Conservation (phyloP, 1,140 invertebrate genomes). For the Chymomyza costata region DNA sequence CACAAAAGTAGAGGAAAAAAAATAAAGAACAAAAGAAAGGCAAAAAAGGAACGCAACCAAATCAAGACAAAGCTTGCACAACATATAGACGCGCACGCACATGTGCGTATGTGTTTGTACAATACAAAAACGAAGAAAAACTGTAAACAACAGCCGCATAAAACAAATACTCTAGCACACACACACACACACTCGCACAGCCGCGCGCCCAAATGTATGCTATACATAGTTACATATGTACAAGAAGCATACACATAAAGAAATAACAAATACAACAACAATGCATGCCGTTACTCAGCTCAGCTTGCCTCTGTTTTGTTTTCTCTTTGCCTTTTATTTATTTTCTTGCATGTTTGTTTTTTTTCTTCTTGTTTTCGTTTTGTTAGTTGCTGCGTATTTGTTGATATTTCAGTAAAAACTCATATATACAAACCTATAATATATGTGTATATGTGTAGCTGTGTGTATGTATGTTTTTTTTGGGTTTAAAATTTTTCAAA, state of each 20-base stretch:
- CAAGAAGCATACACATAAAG: too few species aligned
- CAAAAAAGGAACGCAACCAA: conserved; percentile 38
- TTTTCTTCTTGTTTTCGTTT: conserved; percentile 24
- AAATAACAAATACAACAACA: too few species aligned
- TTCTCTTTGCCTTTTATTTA: conserved; percentile 34
- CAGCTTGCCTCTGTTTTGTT: too few species aligned
- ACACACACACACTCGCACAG: conserved; percentile 3
- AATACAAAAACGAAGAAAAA: conserved; percentile 60
- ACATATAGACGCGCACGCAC: conserved; percentile 28
- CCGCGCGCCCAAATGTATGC: conserved; percentile 26
- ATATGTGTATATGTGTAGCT: too few species aligned
- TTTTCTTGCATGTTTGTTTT: conserved; percentile 26
- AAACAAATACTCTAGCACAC: conserved; percentile 37
- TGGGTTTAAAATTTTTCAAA: too few species aligned
- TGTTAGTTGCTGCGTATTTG: conserved; percentile 26
- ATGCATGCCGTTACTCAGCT: too few species aligned
- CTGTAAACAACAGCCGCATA: conserved; percentile 54
- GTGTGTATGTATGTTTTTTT: too few species aligned
- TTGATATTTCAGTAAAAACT: neutral
- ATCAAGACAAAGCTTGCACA: conserved; percentile 58
- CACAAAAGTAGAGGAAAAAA: conserved; percentile 16
- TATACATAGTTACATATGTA: neutral
- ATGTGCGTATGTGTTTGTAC: conserved; percentile 35
- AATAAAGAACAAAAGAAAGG: conserved; percentile 4
- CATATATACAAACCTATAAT: too few species aligned